These are phyloP conservation scores for Drosophila meridionalis DNA, from an alignment of 2,888 invertebrate species.

Conservation along the genomic window DNA sequence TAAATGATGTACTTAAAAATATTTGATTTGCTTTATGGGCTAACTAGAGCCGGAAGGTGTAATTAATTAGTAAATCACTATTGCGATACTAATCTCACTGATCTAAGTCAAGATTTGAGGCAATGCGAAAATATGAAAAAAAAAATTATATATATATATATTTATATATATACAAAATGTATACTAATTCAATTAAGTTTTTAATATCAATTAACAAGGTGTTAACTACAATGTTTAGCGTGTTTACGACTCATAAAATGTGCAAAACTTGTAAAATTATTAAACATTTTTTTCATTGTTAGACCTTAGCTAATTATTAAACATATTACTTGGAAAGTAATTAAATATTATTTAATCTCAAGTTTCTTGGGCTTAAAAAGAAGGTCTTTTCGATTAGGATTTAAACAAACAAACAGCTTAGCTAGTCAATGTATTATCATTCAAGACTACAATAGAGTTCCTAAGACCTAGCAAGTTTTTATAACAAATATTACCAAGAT, in stretches of 20 bases:
- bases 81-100: constrained; percentile 9
- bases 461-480: too few species aligned
- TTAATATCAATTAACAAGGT: constrained; percentile 5
- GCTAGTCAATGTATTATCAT: too few species aligned
- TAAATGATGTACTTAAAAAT: constrained; percentile 9
- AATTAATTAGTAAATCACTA: not conserved
- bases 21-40: not conserved
- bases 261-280: not conserved
- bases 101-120: constrained; percentile 35
- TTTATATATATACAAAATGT: not conserved
- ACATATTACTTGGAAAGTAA: not conserved
- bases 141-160: too few species aligned
- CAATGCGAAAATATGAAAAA: not conserved
- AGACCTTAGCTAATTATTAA: not conserved
- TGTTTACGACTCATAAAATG: not conserved
- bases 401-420: not conserved
- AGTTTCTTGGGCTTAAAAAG: not conserved
- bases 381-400: not conserved
- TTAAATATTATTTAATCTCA: not conserved
- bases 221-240: constrained; percentile 8
- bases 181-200: constrained; percentile 1
- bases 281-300: not conserved
- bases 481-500: too few species aligned
- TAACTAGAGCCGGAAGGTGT: not conserved
- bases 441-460: too few species aligned